Evolutionary conservation across 2,113 vertebrate species (phyloP).

Genomic region (Macrotis lagotis): DNA sequence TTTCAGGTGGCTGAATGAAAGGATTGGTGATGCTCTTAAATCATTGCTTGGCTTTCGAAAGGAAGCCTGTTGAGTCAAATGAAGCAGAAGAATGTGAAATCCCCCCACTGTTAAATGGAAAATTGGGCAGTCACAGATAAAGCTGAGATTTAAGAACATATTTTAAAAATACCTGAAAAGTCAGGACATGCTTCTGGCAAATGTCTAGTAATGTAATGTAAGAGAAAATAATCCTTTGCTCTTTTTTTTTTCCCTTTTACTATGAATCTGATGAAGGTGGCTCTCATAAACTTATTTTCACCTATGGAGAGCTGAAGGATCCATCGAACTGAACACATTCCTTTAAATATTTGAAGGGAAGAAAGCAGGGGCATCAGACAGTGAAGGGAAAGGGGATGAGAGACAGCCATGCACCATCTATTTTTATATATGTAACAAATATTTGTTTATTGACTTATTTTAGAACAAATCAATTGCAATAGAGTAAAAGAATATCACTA

Average conservation of each 20-base stretch:
- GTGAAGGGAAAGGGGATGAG: slow-evolving; percentile 1
- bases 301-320: neutral
- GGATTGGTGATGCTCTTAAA: slow-evolving; percentile 25
- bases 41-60: slow-evolving; percentile 45
- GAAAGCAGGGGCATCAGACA: neutral
- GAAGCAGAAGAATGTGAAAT: slow-evolving; percentile 32
- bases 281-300: neutral
- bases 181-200: slow-evolving; percentile 28
- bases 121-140: neutral
- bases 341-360: neutral
- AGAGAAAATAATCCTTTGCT: neutral
- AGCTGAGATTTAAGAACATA: slow-evolving; percentile 25
- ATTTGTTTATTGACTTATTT: neutral
- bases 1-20: slow-evolving; percentile 34
- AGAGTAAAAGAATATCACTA: neutral
- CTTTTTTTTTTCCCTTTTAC: neutral
- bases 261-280: neutral
- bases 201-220: neutral
- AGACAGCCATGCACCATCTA: neutral
- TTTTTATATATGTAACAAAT: neutral
- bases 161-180: neutral
- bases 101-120: neutral
- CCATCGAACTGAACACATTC: neutral
- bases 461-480: neutral
- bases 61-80: slow-evolving; percentile 41